A percentile compares a stretch with the other conserved stretches of the same genome.
Conservation (phyloP, 2,113 vertebrate genomes). For the zebrafish (Danio rerio) region GRCz12tu NC_133180.1:60769501-60770000, state of each 20-base stretch:
- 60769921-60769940: not conserved
- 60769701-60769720: not conserved
- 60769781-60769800: not conserved
- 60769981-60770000: too few species aligned
- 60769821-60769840: too few species aligned
- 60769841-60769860: too few species aligned
- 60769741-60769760: conserved; percentile 1
- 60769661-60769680: not conserved
- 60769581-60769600: not conserved
- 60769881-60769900: not conserved
- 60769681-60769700: not conserved
- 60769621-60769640: not conserved
- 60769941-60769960: not conserved
- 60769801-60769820: too few species aligned
- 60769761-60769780: not conserved
- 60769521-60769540: not conserved
- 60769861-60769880: too few species aligned
- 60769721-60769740: not conserved
- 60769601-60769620: not conserved
- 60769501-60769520: not conserved
- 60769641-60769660: not conserved
- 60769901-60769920: not conserved
- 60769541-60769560: not conserved
- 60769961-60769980: not conserved
- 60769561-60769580: not conserved